Evolutionary conservation across 2,888 invertebrate genomes (phyloP).

Genomic region (Phortica okadai): DNA sequence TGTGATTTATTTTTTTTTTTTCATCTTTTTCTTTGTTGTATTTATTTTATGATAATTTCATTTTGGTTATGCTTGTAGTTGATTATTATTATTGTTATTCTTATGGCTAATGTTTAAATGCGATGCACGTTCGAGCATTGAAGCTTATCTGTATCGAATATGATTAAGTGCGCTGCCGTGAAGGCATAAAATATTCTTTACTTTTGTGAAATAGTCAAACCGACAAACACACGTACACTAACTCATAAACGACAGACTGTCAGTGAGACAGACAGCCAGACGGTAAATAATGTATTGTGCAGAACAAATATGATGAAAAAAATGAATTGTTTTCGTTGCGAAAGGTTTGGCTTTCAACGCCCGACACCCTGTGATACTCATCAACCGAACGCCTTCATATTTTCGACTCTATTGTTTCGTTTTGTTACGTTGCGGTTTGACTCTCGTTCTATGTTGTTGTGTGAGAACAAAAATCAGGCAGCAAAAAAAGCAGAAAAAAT

Average conservation of each 20-base stretch:
- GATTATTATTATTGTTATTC: conserved; percentile 58
- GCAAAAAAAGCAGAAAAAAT: neutral
- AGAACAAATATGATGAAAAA: neutral
- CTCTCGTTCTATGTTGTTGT: neutral
- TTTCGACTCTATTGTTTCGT: neutral
- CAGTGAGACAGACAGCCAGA: neutral
- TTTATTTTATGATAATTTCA: conserved; percentile 28
- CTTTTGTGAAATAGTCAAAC: neutral
- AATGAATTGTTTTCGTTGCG: conserved; percentile 12
- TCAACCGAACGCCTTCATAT: neutral
- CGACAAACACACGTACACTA: neutral
- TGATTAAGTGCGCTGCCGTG: conserved; percentile 63
- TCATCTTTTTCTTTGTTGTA: neutral
- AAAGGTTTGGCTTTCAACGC: conserved; percentile 13
- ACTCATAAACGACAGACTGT: neutral
- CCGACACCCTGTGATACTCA: neutral
- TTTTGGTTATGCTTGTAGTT: conserved; percentile 21
- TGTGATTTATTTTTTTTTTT: neutral
- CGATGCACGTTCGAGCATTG: conserved; percentile 66
- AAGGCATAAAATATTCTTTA: neutral
- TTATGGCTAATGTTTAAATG: conserved; percentile 60
- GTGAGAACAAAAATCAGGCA: neutral
- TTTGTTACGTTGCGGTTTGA: neutral
- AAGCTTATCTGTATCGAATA: conserved; percentile 70
- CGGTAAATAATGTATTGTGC: conserved; percentile 5